Evolutionary conservation across 2,797 vertebrate genomes (phyloP).

Genomic region (Cuniculus paca): DNA sequence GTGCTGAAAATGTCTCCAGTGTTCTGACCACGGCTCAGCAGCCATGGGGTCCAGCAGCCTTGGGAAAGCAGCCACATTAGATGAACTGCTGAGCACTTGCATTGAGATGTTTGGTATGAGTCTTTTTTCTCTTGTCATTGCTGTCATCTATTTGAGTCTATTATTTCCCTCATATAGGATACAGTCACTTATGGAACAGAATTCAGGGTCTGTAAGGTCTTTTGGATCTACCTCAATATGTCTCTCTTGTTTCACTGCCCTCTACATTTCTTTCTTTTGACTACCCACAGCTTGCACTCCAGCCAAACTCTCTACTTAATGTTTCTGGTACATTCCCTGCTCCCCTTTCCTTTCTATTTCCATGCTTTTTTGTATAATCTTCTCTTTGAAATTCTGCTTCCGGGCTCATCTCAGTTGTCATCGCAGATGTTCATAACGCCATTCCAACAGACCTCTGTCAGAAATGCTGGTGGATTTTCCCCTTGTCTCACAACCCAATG

Average conservation of each 20-base stretch:
- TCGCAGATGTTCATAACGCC: neutral
- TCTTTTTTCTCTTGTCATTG: constrained; percentile 55
- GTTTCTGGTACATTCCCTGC: constrained; percentile 35
- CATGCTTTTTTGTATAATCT: neutral
- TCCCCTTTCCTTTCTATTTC: constrained; percentile 26
- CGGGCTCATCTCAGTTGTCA: neutral
- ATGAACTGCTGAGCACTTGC: constrained; percentile 94
- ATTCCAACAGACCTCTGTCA: neutral
- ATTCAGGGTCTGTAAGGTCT: neutral
- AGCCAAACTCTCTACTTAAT: neutral
- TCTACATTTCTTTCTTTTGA: neutral
- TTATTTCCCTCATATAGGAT: neutral
- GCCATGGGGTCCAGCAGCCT: constrained; percentile 95
- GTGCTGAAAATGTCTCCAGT: constrained; percentile 86
- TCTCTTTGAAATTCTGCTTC: constrained; percentile 8
- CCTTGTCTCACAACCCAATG: neutral
- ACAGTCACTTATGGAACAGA: neutral
- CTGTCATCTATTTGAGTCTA: neutral
- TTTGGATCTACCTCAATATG: neutral
- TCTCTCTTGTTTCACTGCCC: neutral
- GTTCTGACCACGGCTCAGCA: constrained; percentile 88
- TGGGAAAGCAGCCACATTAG: constrained; percentile 95
- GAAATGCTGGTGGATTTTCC: neutral
- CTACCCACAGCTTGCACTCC: neutral
- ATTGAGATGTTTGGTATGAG: constrained; percentile 94